Evolutionary conservation across 2,888 invertebrate species (phyloP).

Genomic region (Agrochola litura): DNA sequence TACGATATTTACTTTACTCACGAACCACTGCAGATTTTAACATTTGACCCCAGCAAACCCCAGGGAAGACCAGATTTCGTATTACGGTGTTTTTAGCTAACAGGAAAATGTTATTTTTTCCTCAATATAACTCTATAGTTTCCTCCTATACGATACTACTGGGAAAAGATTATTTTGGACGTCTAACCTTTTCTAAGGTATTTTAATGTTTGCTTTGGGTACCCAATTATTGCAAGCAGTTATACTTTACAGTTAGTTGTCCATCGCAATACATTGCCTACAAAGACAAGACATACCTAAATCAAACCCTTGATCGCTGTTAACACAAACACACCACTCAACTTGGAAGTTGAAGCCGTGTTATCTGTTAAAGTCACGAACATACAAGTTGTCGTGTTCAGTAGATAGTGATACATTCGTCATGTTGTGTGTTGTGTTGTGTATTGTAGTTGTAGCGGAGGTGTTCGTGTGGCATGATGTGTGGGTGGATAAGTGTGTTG

Average conservation of each 20-base stretch:
- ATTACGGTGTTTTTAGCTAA: slow-evolving; percentile 16
- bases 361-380: slow-evolving; percentile 12
- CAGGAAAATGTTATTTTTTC: slow-evolving; percentile 30
- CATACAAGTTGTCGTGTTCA: slow-evolving; percentile 19
- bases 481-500: not conserved
- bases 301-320: slow-evolving; percentile 1
- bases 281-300: not conserved
- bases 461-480: not conserved
- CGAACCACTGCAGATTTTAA: not conserved
- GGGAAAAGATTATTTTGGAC: slow-evolving; percentile 15
- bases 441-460: not conserved
- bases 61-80: slow-evolving; percentile 6
- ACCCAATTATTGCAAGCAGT: not conserved
- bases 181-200: slow-evolving; percentile 4
- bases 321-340: not conserved
- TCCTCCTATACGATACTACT: slow-evolving; percentile 8
- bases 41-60: not conserved
- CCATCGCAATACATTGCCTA: not conserved
- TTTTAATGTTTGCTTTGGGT: not conserved
- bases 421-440: not conserved
- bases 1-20: slow-evolving; percentile 7
- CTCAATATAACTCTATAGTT: not conserved
- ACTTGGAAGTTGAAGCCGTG: not conserved
- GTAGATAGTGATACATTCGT: not conserved
- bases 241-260: not conserved